These are phyloP conservation scores for Crotophaga sulcirostris DNA, from an alignment of 2,113 vertebrate species.

Conservation along the genomic window DNA sequence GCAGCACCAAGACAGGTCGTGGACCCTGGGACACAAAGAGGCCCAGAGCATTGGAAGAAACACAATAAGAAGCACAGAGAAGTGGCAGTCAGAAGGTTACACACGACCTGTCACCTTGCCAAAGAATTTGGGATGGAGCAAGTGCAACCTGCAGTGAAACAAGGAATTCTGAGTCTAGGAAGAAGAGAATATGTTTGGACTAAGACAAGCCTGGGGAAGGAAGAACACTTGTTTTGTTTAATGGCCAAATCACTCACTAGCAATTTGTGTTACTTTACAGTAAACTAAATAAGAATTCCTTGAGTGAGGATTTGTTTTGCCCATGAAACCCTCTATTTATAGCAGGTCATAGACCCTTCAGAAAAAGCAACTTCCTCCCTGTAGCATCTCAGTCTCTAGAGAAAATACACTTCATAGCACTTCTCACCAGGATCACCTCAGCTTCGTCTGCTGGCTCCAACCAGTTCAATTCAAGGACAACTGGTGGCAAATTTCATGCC, in stretches of 20 bases:
- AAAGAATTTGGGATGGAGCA: neutral
- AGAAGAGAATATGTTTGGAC: neutral
- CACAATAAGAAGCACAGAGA: neutral
- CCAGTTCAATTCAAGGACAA: fast-evolving
- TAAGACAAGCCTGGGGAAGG: neutral
- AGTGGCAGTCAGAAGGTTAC: neutral
- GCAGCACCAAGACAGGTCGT: neutral
- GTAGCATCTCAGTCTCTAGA: neutral
- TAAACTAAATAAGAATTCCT: neutral
- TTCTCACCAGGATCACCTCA: neutral
- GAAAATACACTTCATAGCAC: neutral
- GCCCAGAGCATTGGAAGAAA: neutral
- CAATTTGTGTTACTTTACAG: neutral
- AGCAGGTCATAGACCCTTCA: neutral
- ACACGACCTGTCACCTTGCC: neutral
- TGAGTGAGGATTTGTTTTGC: neutral
- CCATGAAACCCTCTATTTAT: neutral
- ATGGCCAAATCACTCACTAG: neutral
- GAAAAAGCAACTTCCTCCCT: neutral
- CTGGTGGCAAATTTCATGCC: fast-evolving
- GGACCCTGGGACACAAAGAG: neutral
- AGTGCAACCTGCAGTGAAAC: neutral
- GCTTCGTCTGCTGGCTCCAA: fast-evolving
- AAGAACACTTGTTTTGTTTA: neutral
- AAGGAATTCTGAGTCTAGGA: neutral